Base-by-base conservation (phyloP, 2,888 invertebrate species). In the Phorcus lineatus region DNA sequence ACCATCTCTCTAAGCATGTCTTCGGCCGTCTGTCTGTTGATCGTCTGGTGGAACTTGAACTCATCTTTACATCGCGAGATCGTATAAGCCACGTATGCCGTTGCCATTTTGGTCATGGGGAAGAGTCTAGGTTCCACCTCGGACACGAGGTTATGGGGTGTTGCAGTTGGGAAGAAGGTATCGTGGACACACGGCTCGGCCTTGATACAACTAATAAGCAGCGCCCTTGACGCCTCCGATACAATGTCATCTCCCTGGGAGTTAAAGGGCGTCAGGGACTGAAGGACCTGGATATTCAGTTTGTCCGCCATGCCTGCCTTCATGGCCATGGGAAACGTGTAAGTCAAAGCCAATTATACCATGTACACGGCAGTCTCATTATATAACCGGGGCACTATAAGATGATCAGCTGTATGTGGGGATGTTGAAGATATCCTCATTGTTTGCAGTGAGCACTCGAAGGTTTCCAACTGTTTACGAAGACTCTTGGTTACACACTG, bases 201-300 rank as follows among this genome's bases (percentile, higher is more conserved):
- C 83, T 90, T 89, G 80, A 91, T 82, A 74, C 88, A 87, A 74
- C 90, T 88, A 28, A 91, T 53, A 7, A 92, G 83, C 6, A 92
- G 82, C 31, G 88, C 88, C 31, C 92, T 85, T 40, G 91, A 86
- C 13, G 90, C 90, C 28, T 87, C 81, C 28, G 89, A 85, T 6
- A 90, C 90, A 17, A 89, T 77, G 81, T 92, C 92, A 31, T 83
- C 78, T 11, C 88, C 90, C 40, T 86, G 81, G 36, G 87, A 77
- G 52, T 89, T 81, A 53, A 84, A 87, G 11, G 92, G 91, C 9
- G 90, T 84, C 77, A 92, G 85, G 7, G 85, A 80, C 52, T 90
- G 87, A 4, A 92, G 83, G 9, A 85, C 81, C 47, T 91, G 90
- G 16, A 92, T 77, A 17, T 85, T 88, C 16, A 90, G 80, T n/a